Base-by-base conservation (phyloP, 2,113 vertebrate genomes). In the Sterna hirundo region DNA sequence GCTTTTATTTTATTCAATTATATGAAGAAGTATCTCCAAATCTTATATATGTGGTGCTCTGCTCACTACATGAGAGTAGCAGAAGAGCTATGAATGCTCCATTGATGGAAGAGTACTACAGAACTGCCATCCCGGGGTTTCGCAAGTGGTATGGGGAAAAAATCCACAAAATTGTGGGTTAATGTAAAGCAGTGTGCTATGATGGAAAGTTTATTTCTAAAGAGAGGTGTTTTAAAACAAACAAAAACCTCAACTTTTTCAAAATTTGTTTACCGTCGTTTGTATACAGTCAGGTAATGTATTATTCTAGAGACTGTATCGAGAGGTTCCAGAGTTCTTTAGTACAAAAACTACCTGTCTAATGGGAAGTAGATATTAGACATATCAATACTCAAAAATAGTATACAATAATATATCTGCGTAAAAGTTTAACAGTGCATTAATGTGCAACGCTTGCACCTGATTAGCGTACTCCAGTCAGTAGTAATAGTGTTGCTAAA, bases 51-150 rank as follows among this genome's bases (percentile, higher is more conserved):
- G 13, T 57, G 16, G 5, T 38, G 23, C 36, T 86, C n/a, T 68
- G 14, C 23, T 83, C 1, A 0, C n/a, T 65, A 0, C 3, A 0
- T 71, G 34, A 26, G 42, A 34, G 62, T 47, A 65, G 75, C 18
- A 6, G 34, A 36, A n/a, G 11, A 26, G 55, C 25, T 81, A 0
- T 13, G 51, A 36, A 30, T 29, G 49, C 25, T 44, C 51, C 11
- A 4, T 30, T 42, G 26, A 23, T 84, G 49, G 58, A 17, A 20
- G 22, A 49, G 32, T 12, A 32, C 13, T 44, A 30, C 40, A 52
- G 15, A 81, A 15, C 20, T 83, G 32, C 12, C 10, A 29, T 69
- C 27, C 58, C 19, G 44, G 55, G 18, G 6, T 65, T 77, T 84
- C 57, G 21, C 40, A 68, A 80, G 18, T 13, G 21, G 6, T 9